Conservation (phyloP, 2,888 invertebrate genomes). For the Andrena flavipes region DNA sequence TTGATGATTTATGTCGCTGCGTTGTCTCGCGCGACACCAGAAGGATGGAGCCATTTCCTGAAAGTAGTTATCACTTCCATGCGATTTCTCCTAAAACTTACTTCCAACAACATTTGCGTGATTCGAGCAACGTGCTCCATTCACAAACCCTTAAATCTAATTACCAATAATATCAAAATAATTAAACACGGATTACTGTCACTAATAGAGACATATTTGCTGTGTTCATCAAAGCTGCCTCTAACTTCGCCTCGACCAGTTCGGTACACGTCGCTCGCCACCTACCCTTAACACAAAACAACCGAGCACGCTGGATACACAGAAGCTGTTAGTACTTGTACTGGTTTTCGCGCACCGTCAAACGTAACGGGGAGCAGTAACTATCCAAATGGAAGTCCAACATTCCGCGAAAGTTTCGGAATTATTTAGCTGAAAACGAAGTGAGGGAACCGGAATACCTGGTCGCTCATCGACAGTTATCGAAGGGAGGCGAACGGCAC, state of each 20-base stretch:
- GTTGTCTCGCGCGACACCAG: neutral
- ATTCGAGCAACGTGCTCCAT: too few species aligned
- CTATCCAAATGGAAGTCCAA: neutral
- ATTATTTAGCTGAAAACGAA: conserved; percentile 35
- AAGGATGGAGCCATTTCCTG: neutral
- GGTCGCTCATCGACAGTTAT: conserved; percentile 20
- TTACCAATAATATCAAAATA: too few species aligned
- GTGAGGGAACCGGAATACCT: neutral
- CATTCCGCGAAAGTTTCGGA: conserved; percentile 24
- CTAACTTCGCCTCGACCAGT: neutral
- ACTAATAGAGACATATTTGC: too few species aligned
- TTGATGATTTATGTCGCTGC: neutral
- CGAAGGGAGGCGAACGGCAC: neutral
- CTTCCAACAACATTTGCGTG: neutral
- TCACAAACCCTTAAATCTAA: too few species aligned
- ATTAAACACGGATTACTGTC: too few species aligned
- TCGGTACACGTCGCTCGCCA: neutral
- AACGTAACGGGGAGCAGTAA: neutral
- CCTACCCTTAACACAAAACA: neutral
- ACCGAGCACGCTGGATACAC: neutral
- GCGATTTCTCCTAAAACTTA: neutral
- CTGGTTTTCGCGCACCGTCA: neutral
- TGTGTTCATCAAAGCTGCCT: neutral
- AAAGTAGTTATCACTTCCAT: neutral
- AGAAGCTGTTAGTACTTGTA: neutral